Base-by-base conservation (phyloP, 2,888 invertebrate species). In the Hydraecia micacea region DNA sequence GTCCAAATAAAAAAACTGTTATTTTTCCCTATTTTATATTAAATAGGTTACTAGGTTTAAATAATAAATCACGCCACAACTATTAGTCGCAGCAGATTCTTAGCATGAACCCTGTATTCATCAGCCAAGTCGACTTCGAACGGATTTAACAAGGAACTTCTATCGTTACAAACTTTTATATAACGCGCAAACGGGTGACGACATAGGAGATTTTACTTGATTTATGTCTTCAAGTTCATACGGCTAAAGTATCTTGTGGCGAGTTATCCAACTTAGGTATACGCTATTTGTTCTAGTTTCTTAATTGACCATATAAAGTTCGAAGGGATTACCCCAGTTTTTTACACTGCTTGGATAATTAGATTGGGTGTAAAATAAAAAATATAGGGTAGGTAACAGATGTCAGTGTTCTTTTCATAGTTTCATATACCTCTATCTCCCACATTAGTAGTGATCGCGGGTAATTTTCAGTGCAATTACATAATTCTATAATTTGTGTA, bases 141-240 rank as follows among this genome's bases (percentile, higher is more conserved):
- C 89, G 91, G 92, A 92, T 93, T 93, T 91, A 91, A 90, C 91
- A 90, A 87, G 89, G 88, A 95, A 95, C 92, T 95, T 95, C 90
- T 91, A 93, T 94, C 94, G 95, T 95, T 95, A 94, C 89, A 79
- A 95, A 95, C 91, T 93, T 95, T 94, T 93, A 92, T 93, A 93
- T 93, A 94, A 93, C 92, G 92, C 91, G 91, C 91, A 92, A 91
- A 89, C 88, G 89, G 87, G 90, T 80, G 88, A 86, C 90, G 93
- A 91, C 92, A 91, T 88, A 87, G 80, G 91, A 90, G 92, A 93
- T 92, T 92, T 92, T 91, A 92, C 91, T 93, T 93, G 93, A 94
- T 94, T 93, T 94, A 94, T 92, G 92, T 81, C 79, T 80, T 77
- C 65, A 32, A 68, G 63, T 52, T 77, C 55, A 73, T 76, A 84